phyloP scores from a whole-genome alignment of 2,797 vertebrate genomes.

The Gymnocypris eckloni region DNA sequence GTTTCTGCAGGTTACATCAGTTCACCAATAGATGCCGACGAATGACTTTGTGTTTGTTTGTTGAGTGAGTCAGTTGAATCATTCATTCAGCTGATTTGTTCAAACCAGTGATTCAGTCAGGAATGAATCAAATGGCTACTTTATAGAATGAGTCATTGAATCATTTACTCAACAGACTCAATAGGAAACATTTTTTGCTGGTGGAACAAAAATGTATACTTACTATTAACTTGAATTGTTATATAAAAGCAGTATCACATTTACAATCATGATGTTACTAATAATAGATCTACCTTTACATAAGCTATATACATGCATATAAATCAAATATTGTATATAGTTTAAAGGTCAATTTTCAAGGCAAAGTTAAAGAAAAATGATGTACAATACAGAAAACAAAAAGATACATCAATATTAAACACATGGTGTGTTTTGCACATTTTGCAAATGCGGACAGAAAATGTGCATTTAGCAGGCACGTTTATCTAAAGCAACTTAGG shows the following conservation, averaged over 20 bases:
- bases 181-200: background rate
- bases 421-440: background rate
- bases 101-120: background rate
- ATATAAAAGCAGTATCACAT: background rate
- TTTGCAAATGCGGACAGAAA: background rate
- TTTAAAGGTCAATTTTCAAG: background rate
- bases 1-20: background rate
- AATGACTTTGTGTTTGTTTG: background rate
- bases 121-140: background rate
- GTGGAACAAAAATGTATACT: background rate
- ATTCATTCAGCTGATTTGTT: background rate
- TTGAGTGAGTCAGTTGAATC: background rate
- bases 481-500: background rate
- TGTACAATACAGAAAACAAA: background rate
- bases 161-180: background rate
- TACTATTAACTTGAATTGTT: background rate
- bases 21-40: background rate
- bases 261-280: background rate
- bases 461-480: background rate
- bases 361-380: background rate
- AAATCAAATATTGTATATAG: background rate
- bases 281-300: background rate
- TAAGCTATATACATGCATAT: background rate
- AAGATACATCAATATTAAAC: no score
- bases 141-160: background rate